Conservation (phyloP, 92 coral and sea anemone genomes). For the Parazoanthus darwini region DNA sequence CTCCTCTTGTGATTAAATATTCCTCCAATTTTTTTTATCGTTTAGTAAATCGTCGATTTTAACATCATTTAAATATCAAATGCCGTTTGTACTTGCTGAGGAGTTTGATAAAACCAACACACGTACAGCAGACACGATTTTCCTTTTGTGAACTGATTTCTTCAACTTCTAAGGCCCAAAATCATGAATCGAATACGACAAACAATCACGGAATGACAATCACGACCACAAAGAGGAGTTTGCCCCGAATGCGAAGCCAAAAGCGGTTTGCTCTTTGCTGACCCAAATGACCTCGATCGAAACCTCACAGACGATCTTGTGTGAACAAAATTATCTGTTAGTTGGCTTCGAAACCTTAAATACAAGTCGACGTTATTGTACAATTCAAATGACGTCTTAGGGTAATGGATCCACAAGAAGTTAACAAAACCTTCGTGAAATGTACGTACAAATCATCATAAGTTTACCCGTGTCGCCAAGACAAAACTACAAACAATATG, state of each 20-base stretch:
- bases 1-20: not conserved
- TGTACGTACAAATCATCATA: not conserved
- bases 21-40: not conserved
- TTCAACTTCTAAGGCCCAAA: not conserved
- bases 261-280: conserved; percentile 16
- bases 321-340: not conserved
- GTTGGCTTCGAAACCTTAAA: not conserved
- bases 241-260: not conserved
- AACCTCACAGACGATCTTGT: not conserved
- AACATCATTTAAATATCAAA: not conserved
- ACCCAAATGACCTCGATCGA: not conserved
- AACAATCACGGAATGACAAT: not conserved
- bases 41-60: conserved; percentile 15
- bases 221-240: not conserved
- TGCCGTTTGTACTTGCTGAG: not conserved
- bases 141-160: not conserved
- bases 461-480: conserved; percentile 42
- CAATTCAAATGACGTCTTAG: conserved; percentile 14
- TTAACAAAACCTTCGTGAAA: not conserved
- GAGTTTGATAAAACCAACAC: not conserved
- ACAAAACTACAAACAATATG: conserved; percentile 34
- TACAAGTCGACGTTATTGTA: not conserved
- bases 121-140: too few species aligned
- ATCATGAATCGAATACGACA: not conserved
- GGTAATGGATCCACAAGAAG: not conserved